phyloP scores from a whole-genome alignment of 2,797 vertebrate species.

The Micrastur ruficollis region DNA sequence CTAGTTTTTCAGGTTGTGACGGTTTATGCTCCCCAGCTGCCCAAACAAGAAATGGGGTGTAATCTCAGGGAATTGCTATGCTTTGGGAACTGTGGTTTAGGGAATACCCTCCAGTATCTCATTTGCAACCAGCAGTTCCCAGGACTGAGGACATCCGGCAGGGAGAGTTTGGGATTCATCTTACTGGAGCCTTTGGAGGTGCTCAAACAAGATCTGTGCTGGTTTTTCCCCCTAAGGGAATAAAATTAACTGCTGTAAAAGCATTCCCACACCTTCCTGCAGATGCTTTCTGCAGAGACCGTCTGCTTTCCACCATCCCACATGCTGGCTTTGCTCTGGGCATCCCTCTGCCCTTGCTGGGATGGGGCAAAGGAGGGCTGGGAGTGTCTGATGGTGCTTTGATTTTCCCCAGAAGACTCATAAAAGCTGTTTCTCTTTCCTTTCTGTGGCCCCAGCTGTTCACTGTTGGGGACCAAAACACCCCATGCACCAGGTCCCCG shows the following conservation, averaged over 20 bases:
- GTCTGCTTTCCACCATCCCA: neutral
- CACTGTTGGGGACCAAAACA: neutral
- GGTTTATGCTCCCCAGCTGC: neutral
- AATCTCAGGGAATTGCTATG: neutral
- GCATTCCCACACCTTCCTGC: neutral
- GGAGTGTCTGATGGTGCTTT: neutral
- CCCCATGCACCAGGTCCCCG: neutral
- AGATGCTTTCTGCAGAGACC: neutral
- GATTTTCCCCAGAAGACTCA: neutral
- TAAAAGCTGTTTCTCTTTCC: neutral
- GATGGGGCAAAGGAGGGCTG: neutral
- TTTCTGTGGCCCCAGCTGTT: neutral
- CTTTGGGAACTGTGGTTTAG: neutral
- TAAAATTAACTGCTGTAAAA: neutral
- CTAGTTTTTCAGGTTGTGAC: neutral
- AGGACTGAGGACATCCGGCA: neutral
- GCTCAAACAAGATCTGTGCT: neutral
- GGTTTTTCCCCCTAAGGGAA: neutral
- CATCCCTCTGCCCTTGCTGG: neutral
- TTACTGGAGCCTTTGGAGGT: neutral
- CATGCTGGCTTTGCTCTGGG: fast-evolving
- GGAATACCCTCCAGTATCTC: neutral
- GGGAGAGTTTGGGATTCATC: neutral
- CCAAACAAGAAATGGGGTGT: neutral
- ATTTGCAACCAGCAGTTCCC: neutral